phyloP scores from a whole-genome alignment of 2,113 vertebrate species.

The Sceloporus tristichus region DNA sequence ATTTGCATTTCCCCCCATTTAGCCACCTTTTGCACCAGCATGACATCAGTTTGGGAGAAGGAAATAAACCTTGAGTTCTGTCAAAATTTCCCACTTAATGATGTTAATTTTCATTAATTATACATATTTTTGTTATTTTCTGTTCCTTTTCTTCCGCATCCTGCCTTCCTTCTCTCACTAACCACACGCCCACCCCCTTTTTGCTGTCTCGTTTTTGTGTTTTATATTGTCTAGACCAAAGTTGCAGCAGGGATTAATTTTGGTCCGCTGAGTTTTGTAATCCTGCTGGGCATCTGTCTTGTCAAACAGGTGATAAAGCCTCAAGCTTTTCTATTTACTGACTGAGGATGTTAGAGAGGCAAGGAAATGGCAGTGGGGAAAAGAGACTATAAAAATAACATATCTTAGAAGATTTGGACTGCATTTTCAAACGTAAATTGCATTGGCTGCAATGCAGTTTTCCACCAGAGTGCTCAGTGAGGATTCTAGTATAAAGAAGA shows the following conservation, averaged over 20 bases:
- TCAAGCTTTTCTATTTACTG: slow-evolving; percentile 33
- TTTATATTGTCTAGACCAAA: slow-evolving; percentile 22
- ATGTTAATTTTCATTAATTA: not conserved
- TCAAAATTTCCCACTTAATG: not conserved
- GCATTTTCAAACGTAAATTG: slow-evolving; percentile 29
- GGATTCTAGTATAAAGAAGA: slow-evolving; percentile 9
- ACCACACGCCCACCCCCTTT: not conserved
- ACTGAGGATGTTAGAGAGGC: not conserved
- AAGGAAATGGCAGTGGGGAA: not conserved
- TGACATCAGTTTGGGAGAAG: no score
- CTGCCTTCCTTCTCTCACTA: not conserved
- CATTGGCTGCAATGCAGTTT: slow-evolving; percentile 14
- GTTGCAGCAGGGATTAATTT: slow-evolving; percentile 29
- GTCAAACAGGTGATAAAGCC: slow-evolving; percentile 25
- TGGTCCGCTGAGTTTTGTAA: slow-evolving; percentile 7
- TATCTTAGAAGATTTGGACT: not conserved
- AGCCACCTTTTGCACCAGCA: no score
- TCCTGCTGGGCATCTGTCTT: not conserved
- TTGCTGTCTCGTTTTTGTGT: not conserved
- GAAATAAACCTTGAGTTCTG: not conserved
- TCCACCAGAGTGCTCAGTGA: not conserved
- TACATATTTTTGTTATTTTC: not conserved
- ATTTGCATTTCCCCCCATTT: no score
- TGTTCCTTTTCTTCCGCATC: not conserved
- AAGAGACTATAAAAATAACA: slow-evolving; percentile 9